Percentiles rank a stretch among this genome's conserved stretches.
Evolutionary conservation across 1,140 invertebrate genomes (phyloP).

Genomic region (Drosophila ficusphila): DNA sequence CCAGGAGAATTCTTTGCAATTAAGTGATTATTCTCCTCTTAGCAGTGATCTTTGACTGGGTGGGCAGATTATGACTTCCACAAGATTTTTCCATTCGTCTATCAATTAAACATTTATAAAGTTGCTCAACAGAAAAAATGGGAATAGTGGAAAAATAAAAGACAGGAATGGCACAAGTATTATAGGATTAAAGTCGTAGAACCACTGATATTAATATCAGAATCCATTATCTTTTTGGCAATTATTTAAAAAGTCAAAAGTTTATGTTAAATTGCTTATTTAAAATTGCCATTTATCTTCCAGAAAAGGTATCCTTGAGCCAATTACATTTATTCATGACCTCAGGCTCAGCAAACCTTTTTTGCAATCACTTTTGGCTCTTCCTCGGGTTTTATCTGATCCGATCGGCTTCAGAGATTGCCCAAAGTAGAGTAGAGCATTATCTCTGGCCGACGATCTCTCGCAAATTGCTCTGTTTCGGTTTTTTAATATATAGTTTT

Average conservation of each 20-base stretch:
- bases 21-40: not conserved
- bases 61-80: conserved; percentile 1
- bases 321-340: not conserved
- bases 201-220: too few species aligned
- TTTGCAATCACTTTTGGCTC: not conserved
- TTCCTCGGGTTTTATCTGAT: not conserved
- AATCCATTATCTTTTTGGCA: not conserved
- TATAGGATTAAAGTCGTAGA: too few species aligned
- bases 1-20: conserved; percentile 20
- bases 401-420: conserved; percentile 4
- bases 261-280: not conserved
- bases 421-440: conserved; percentile 17
- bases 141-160: too few species aligned
- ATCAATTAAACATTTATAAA: too few species aligned
- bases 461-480: conserved; percentile 17
- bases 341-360: not conserved
- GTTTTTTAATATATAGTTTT: conserved; percentile 26
- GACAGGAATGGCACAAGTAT: too few species aligned
- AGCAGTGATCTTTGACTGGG: conserved; percentile 1
- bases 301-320: not conserved
- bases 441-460: conserved; percentile 32
- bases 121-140: too few species aligned
- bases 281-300: not conserved
- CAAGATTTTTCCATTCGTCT: not conserved
- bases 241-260: not conserved